Conservation (phyloP, 1,140 invertebrate genomes). For the Conopomorpha cramerella region DNA sequence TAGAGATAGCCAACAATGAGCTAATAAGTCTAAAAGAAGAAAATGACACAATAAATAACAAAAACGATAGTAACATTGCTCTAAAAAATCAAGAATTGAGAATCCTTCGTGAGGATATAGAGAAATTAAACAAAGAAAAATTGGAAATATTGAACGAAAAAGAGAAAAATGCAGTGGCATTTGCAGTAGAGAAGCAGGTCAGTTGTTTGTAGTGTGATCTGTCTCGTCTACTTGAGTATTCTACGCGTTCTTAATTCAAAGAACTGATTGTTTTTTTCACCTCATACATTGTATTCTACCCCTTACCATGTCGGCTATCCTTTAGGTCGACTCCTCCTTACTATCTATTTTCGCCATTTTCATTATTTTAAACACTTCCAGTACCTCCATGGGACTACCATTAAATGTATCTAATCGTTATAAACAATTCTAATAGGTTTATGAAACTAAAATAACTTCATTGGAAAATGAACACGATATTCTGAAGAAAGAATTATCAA, state of each 20-base stretch:
- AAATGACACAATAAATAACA: slow-evolving; percentile 14
- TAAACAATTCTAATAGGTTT: slow-evolving; percentile 20
- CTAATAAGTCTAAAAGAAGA: slow-evolving; percentile 22
- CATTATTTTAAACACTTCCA: too few relatives aligned
- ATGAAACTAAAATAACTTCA: slow-evolving; percentile 20
- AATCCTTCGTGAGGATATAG: slow-evolving; percentile 16
- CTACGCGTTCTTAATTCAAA: too few relatives aligned
- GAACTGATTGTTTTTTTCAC: too few relatives aligned
- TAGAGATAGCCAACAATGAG: slow-evolving; percentile 32
- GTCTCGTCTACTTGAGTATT: too few relatives aligned
- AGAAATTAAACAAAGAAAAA: slow-evolving; percentile 16
- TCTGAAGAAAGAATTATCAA: slow-evolving; percentile 15
- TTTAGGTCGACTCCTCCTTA: too few relatives aligned
- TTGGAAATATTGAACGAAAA: slow-evolving; percentile 15
- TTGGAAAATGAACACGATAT: slow-evolving; percentile 15
- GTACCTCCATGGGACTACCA: too few relatives aligned
- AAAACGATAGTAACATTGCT: slow-evolving; percentile 18
- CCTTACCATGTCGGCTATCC: too few relatives aligned
- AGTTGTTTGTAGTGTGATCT: slow-evolving; percentile 12
- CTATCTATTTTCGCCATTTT: too few relatives aligned
- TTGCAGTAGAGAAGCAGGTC: slow-evolving; percentile 30
- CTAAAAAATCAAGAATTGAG: slow-evolving; percentile 26
- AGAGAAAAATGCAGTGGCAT: slow-evolving; percentile 11
- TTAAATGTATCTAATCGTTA: too few relatives aligned
- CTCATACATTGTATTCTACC: too few relatives aligned